These are phyloP conservation scores for Cheilosia scutellata DNA, from an alignment of 2,888 invertebrate genomes.

Conservation along the genomic window DNA sequence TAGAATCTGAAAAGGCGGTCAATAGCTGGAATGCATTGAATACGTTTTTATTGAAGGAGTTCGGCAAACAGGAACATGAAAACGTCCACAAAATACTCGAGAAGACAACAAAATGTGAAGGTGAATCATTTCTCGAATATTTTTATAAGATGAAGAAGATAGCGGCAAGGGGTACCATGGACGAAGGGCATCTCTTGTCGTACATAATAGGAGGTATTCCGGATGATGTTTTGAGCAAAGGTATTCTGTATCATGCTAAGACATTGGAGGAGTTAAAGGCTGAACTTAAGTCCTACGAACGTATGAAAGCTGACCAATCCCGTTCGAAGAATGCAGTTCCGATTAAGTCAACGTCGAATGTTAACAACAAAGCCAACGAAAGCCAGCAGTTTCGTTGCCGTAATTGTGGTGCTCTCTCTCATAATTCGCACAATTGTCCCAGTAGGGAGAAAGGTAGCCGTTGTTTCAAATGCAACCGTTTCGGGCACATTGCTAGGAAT, in stretches of 20 bases:
- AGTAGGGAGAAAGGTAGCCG: constrained; percentile 34
- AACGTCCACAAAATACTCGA: constrained; percentile 29
- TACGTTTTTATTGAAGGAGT: constrained; percentile 35
- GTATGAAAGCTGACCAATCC: no score
- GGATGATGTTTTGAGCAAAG: constrained; percentile 14
- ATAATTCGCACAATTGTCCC: constrained; percentile 9
- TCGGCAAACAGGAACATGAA: constrained; percentile 26
- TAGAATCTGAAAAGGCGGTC: constrained; percentile 29
- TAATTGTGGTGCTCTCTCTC: constrained; percentile 36
- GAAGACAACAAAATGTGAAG: constrained; percentile 20
- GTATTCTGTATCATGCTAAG: constrained; percentile 24
- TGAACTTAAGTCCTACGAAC: no score
- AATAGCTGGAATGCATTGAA: constrained; percentile 29
- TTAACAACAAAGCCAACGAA: constrained; percentile 6
- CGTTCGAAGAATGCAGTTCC: no score
- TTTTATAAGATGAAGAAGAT: constrained; percentile 48
- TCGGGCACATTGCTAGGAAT: constrained; percentile 35
- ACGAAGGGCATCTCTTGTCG: constrained; percentile 24
- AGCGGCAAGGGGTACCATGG: constrained; percentile 25
- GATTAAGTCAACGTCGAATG: neutral
- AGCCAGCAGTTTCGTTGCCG: constrained; percentile 8
- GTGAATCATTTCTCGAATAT: constrained; percentile 50
- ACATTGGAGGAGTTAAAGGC: no score
- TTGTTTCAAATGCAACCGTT: constrained; percentile 54
- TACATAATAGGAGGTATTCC: constrained; percentile 22